These are phyloP conservation scores for Melikaiella ostensackeni DNA, from an alignment of 2,888 invertebrate genomes.

Conservation along the genomic window DNA sequence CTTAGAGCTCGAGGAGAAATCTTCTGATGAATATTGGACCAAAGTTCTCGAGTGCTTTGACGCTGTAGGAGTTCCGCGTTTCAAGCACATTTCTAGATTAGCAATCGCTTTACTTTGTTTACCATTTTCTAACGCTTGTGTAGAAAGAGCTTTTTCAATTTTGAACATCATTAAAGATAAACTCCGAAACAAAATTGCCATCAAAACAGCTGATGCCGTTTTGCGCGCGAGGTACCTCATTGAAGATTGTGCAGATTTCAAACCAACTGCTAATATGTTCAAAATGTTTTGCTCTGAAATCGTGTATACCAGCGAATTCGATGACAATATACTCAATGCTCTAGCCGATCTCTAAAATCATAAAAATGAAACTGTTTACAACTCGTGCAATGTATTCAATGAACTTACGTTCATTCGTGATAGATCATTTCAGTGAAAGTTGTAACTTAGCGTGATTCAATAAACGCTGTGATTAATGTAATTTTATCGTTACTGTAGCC, in stretches of 20 bases:
- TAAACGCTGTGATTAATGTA: no score
- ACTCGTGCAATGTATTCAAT: no score
- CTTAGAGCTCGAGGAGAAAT: slow-evolving; percentile 10
- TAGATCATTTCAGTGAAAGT: no score
- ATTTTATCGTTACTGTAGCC: not conserved
- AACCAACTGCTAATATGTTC: slow-evolving; percentile 39
- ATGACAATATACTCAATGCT: no score
- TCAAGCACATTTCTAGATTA: slow-evolving; percentile 43
- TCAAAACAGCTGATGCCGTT: slow-evolving; percentile 45
- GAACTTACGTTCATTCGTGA: no score
- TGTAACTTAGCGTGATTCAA: no score
- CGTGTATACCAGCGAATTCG: slow-evolving; percentile 20
- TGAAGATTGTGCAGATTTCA: slow-evolving; percentile 41
- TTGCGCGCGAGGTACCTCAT: slow-evolving; percentile 40
- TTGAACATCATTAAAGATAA: slow-evolving; percentile 52
- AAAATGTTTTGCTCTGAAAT: slow-evolving; percentile 29
- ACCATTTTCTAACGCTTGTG: slow-evolving; percentile 50
- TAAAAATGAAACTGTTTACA: no score
- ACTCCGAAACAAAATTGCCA: slow-evolving; percentile 49
- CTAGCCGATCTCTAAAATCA: no score
- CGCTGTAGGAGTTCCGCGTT: slow-evolving; percentile 36
- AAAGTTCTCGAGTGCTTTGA: slow-evolving; percentile 19
- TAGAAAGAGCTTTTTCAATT: slow-evolving; percentile 52
- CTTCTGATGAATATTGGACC: slow-evolving; percentile 16
- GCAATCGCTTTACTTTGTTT: slow-evolving; percentile 44